phyloP scores from a whole-genome alignment of 2,113 vertebrate genomes.

The Mus spicilegus region DNA sequence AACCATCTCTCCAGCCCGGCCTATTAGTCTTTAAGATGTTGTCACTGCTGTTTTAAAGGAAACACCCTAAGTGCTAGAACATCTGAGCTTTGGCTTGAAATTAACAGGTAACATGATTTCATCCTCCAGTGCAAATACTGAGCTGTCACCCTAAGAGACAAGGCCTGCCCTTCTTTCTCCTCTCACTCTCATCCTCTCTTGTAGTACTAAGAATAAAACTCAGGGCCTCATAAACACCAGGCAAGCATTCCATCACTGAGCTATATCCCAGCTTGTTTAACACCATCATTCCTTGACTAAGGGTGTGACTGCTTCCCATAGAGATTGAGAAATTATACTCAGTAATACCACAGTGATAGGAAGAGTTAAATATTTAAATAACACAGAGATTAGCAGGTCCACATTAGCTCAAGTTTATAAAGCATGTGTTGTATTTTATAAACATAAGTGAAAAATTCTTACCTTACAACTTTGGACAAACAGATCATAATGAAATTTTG shows the following conservation, averaged over 20 bases:
- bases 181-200: background rate
- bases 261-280: background rate
- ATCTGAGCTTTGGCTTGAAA: background rate
- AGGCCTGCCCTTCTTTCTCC: background rate
- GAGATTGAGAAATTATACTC: background rate
- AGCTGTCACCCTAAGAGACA: background rate
- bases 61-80: background rate
- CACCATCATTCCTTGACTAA: background rate
- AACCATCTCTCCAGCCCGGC: no score
- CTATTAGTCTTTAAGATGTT: background rate
- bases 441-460: background rate
- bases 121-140: background rate
- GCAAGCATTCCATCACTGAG: background rate
- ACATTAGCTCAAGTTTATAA: constrained; percentile 1
- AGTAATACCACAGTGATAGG: background rate
- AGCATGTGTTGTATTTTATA: constrained; percentile 27
- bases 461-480: background rate
- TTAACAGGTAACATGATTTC: background rate
- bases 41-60: background rate
- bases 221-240: background rate
- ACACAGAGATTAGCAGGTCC: background rate
- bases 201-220: background rate
- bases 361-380: constrained; percentile 49
- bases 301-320: background rate
- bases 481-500: background rate